phyloP scores from a whole-genome alignment of 2,797 vertebrate species.

The Lycodopsis pacificus region DNA sequence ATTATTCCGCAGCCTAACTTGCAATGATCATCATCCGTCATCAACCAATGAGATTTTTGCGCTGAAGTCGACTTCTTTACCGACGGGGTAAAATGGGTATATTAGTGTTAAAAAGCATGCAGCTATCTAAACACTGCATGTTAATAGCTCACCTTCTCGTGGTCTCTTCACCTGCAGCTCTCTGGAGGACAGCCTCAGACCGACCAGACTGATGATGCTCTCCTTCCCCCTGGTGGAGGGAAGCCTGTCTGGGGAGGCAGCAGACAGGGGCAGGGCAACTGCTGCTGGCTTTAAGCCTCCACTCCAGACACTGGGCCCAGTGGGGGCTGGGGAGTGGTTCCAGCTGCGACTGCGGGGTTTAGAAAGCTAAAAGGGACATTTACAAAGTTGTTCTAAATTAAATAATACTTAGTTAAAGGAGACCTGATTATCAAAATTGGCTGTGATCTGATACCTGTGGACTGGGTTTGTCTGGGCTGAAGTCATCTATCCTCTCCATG shows the following conservation, averaged over 20 bases:
- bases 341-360: constrained; percentile 85
- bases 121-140: neutral
- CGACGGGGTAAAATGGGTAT: neutral
- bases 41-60: neutral
- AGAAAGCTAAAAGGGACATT: constrained; percentile 67
- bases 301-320: constrained; percentile 89
- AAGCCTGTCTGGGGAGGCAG: constrained; percentile 69
- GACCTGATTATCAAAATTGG: too few species aligned
- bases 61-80: neutral
- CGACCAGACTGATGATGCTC: constrained; percentile 78
- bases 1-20: neutral
- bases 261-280: neutral
- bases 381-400: neutral
- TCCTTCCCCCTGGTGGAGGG: constrained; percentile 85
- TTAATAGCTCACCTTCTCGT: constrained; percentile 85
- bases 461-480: constrained; percentile 84
- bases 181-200: constrained; percentile 83
- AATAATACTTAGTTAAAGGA: neutral
- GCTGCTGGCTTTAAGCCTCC: constrained; percentile 67
- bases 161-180: constrained; percentile 85
- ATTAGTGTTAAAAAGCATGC: neutral
- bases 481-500: constrained; percentile 90
- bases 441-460: constrained; percentile 58
- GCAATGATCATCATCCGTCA: neutral
- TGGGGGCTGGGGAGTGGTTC: constrained; percentile 66